Percentiles rank a stretch among this genome's conserved stretches.
phyloP scores from a whole-genome alignment of 2,797 vertebrate genomes.

The Crotalus adamanteus region DNA sequence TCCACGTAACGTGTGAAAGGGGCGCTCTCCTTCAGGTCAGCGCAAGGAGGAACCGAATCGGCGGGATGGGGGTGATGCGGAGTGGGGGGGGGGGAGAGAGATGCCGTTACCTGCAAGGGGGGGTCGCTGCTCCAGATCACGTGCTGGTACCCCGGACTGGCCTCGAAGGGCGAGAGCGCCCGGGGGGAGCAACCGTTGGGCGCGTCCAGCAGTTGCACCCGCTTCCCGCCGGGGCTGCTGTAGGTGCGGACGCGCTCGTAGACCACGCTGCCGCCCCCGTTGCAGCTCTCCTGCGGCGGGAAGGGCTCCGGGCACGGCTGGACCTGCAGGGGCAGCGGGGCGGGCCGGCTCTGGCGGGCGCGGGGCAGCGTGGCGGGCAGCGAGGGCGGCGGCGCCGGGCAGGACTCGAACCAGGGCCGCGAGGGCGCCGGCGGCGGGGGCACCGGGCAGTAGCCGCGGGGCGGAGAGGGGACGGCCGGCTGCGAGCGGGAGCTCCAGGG shows the following conservation, averaged over 20 bases:
- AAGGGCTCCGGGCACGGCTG: neutral
- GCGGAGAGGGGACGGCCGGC: neutral
- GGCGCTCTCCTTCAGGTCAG: neutral
- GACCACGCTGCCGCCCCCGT: slow-evolving; percentile 50
- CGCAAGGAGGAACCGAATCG: neutral
- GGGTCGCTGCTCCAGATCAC: slow-evolving; percentile 58
- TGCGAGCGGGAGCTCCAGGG: neutral
- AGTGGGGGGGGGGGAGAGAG: fast-evolving
- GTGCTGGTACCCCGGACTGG: slow-evolving; percentile 60
- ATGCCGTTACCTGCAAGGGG: slow-evolving; percentile 62
- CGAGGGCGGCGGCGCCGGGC: slow-evolving; percentile 1
- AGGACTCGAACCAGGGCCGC: neutral
- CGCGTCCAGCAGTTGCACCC: slow-evolving; percentile 59
- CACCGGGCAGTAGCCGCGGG: neutral
- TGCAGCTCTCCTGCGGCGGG: slow-evolving; percentile 34
- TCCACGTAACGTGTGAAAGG: neutral
- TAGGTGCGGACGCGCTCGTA: slow-evolving; percentile 72
- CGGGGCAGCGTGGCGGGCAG: slow-evolving; percentile 22
- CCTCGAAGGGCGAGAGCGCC: slow-evolving; percentile 58
- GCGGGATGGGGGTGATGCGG: fast-evolving
- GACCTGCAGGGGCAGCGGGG: slow-evolving; percentile 31
- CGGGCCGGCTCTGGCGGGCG: neutral
- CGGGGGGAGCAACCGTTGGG: slow-evolving; percentile 49
- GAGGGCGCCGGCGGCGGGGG: neutral
- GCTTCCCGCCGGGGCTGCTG: slow-evolving; percentile 70